Percentiles rank a stretch among this genome's conserved stretches.
Evolutionary conservation across 2,888 invertebrate species (phyloP).

Genomic region (Hypomecis punctinalis): DNA sequence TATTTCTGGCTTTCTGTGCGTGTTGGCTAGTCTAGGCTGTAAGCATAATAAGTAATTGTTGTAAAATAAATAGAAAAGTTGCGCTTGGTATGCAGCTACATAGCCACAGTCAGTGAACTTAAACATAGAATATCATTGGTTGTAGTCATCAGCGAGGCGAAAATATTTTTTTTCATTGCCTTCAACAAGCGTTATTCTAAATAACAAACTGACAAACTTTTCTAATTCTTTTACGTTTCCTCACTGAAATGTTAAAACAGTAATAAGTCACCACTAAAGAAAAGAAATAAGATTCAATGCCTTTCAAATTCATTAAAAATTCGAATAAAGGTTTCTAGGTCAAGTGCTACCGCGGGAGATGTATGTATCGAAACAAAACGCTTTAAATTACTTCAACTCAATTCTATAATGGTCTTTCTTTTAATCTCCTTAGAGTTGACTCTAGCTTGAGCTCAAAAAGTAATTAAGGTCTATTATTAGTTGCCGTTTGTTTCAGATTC

Average conservation of each 20-base stretch:
- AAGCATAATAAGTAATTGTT: too few species aligned
- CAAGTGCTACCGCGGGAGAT: conserved; percentile 52
- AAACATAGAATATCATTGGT: too few species aligned
- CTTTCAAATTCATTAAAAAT: conserved; percentile 51
- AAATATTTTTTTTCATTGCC: too few species aligned
- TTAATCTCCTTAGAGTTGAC: not conserved
- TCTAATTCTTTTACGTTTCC: too few species aligned
- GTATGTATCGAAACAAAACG: conserved; percentile 10
- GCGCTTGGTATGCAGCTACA: too few species aligned
- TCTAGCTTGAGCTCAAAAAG: conserved; percentile 16
- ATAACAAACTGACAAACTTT: too few species aligned
- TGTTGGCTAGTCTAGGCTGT: too few species aligned
- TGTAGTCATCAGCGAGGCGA: too few species aligned
- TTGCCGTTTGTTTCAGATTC: conserved; percentile 50
- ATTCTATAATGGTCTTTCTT: conserved; percentile 1
- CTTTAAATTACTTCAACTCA: not conserved
- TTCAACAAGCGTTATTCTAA: too few species aligned
- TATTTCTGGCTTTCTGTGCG: too few species aligned
- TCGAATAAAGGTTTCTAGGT: conserved; percentile 61
- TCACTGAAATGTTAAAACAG: not conserved
- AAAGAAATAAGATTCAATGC: conserved; percentile 31
- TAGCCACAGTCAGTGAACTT: too few species aligned
- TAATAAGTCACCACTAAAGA: conserved; percentile 20
- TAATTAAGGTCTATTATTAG: conserved; percentile 45
- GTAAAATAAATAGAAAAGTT: too few species aligned